A percentile compares a stretch with the other conserved stretches of the same genome.
phyloP scores from a whole-genome alignment of 64 coral and sea anemone genomes.

The Montipora capricornis region DNA sequence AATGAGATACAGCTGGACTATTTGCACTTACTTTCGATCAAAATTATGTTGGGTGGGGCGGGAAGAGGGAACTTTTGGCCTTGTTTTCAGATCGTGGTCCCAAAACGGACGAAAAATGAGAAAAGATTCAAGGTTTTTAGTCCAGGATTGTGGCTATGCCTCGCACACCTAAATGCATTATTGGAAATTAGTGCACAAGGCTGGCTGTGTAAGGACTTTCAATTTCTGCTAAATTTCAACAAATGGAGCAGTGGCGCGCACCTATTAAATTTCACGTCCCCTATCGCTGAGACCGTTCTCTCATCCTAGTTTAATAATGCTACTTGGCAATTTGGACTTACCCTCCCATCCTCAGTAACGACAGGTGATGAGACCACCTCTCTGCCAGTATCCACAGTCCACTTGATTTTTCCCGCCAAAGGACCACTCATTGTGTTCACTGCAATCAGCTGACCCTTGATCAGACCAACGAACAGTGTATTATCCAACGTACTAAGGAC shows the following conservation, averaged over 20 bases:
- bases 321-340: constrained; percentile 16
- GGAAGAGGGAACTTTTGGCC: background rate
- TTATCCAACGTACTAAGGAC: constrained; percentile 71
- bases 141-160: no score
- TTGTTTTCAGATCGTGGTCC: no score
- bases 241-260: no score
- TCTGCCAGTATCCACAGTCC: constrained; percentile 75
- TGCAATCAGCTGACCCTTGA: constrained; percentile 81
- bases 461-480: constrained; percentile 83
- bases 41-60: background rate
- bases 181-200: no score
- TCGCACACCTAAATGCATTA: no score
- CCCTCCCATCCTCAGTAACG: constrained; percentile 80
- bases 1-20: background rate
- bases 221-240: no score
- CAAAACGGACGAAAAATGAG: no score
- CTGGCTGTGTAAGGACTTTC: no score
- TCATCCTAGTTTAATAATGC: no score
- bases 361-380: constrained; percentile 88
- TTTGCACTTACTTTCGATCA: background rate
- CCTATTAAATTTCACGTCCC: no score
- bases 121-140: no score
- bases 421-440: constrained; percentile 75
- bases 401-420: constrained; percentile 79
- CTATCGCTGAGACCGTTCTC: no score